Conservation (phyloP, 2,888 invertebrate species). For the Escarpia spicata region DNA sequence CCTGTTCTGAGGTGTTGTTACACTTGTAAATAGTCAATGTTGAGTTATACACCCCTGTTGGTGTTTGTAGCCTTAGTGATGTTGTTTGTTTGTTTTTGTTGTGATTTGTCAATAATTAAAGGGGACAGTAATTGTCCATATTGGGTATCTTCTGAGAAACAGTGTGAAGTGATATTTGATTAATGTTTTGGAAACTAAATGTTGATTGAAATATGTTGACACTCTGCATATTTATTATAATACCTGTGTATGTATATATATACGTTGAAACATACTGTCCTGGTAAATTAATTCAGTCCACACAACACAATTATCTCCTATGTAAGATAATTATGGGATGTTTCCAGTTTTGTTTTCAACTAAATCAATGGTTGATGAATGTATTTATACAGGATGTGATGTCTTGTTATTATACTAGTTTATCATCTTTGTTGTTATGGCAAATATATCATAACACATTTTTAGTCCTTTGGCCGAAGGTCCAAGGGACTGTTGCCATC, state of each 20-base stretch:
- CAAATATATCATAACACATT: too few relatives aligned
- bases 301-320: not conserved
- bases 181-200: not conserved
- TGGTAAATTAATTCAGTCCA: not conserved
- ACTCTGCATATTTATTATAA: not conserved
- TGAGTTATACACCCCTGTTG: not conserved
- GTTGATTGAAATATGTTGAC: not conserved
- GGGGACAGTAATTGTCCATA: not conserved
- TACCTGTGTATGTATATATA: not conserved
- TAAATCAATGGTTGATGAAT: not conserved
- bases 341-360: constrained; percentile 12
- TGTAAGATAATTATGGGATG: not conserved
- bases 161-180: not conserved
- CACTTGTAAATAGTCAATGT: not conserved
- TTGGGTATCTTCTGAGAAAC: not conserved
- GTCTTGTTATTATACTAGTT: not conserved
- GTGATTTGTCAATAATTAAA: not conserved
- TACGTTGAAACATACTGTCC: not conserved
- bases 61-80: not conserved
- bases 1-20: not conserved
- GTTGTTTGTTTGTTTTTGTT: not conserved
- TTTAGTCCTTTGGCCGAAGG: too few relatives aligned
- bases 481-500: too few relatives aligned
- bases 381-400: not conserved
- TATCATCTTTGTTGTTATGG: too few relatives aligned